These are phyloP conservation scores for Actinostola sp. DNA, from an alignment of 92 coral and sea anemone species.

Conservation along the genomic window DNA sequence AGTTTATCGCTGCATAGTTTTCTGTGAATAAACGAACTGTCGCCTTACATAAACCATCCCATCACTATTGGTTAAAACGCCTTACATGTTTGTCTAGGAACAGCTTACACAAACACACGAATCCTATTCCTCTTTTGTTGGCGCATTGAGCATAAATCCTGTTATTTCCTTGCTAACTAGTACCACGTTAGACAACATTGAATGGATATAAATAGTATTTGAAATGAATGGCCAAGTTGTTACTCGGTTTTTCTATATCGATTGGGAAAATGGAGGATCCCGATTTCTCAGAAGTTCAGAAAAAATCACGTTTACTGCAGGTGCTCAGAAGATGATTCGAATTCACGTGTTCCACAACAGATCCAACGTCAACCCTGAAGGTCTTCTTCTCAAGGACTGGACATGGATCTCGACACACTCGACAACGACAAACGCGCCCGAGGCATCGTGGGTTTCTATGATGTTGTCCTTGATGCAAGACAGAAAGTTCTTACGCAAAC, in stretches of 20 bases:
- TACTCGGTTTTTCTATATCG: slow-evolving; percentile 24
- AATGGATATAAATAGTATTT: background rate
- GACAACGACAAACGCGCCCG: slow-evolving; percentile 30
- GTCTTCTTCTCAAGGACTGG: slow-evolving; percentile 9
- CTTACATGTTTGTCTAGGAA: background rate
- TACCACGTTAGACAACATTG: slow-evolving; percentile 7
- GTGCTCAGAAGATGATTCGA: slow-evolving; percentile 24
- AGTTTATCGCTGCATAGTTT: background rate
- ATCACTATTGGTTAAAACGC: background rate
- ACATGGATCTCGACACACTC: slow-evolving; percentile 34
- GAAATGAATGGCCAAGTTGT: background rate
- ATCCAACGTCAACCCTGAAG: slow-evolving; percentile 23
- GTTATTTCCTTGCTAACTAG: too few relatives aligned
- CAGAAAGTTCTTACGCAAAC: slow-evolving; percentile 9
- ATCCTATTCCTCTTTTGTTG: too few relatives aligned
- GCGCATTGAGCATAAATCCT: background rate
- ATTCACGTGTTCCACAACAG: slow-evolving; percentile 32
- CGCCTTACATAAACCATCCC: background rate
- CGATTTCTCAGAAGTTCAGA: slow-evolving; percentile 21
- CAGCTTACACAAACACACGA: background rate
- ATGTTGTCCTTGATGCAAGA: slow-evolving; percentile 23
- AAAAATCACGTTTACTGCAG: slow-evolving; percentile 18
- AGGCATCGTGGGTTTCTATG: slow-evolving; percentile 33
- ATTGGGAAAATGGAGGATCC: slow-evolving; percentile 32
- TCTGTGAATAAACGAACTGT: background rate